Evolutionary conservation across 2,888 invertebrate species (phyloP), one percentile per base, ranked within the genome.

Genomic region (Microctonus aethiopoides): DNA sequence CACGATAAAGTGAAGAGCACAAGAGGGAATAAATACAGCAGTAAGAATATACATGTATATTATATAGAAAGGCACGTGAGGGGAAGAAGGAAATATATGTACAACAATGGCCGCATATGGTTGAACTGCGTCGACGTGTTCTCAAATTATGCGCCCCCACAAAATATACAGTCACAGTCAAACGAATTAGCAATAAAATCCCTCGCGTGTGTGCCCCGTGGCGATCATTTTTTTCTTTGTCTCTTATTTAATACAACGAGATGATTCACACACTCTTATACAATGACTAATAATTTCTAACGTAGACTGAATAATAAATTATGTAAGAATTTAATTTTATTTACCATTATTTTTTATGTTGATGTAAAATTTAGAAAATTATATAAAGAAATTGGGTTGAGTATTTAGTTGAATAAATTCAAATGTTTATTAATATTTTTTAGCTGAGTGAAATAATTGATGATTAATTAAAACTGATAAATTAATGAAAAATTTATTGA

Each of bases 51-150:
- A 32, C 34, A 3, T 16, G 20, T 16, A 13, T 22, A 11, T 26
- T 54, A 24, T 13, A 26, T 4, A 26, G n/a, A 54, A 54, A 24
- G 46, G 46, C 46, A n/a, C 46, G 52, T 3, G 10, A 36, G 56
- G 64, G 56, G 20, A 32, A 51, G 20, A 20, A 29, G 22, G 29
- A 36, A 39, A 16, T 62, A 54, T 10, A 16, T 62, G 54, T 10
- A 36, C n/a, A 68, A 54, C 54, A 62, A 68, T 62, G 34, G 62
- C 13, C 56, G 68, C 68, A 62, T 62, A 68, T 68, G 56, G 62
- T 26, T 29, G 41, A 60, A 59, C 46, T 46, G 16, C 57, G 36
- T 39, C 16, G n/a, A 56, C 56, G 39, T 54, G 10, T 39, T 13
- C 16, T 16, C 16, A 46, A 46, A 46, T 46, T 46, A 16, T 46